Evolutionary conservation across 2,113 vertebrate species (phyloP).

Genomic region (Paratilapia polleni): DNA sequence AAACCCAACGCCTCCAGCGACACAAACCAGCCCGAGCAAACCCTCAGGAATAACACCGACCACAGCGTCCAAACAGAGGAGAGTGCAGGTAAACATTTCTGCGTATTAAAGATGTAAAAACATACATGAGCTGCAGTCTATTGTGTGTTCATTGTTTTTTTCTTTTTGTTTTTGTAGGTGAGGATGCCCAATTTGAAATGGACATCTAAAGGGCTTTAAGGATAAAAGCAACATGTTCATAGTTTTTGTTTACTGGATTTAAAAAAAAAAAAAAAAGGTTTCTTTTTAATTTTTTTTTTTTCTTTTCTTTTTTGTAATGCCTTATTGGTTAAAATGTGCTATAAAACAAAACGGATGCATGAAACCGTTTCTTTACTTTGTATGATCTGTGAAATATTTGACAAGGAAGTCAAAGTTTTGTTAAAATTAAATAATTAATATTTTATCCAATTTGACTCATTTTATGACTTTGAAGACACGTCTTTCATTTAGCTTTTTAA

Average conservation of each 20-base stretch:
- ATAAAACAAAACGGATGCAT: constrained; percentile 22
- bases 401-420: constrained; percentile 5
- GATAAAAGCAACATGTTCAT: constrained; percentile 11
- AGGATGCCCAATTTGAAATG: constrained; percentile 83
- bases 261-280: background rate
- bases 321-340: constrained; percentile 10
- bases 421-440: constrained; percentile 7
- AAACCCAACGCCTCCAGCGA: constrained; percentile 68
- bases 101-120: background rate
- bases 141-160: background rate
- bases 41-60: constrained; percentile 19
- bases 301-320: background rate
- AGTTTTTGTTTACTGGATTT: constrained; percentile 7
- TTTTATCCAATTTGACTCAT: constrained; percentile 17
- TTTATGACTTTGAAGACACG: background rate
- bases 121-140: background rate
- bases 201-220: constrained; percentile 73
- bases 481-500: background rate
- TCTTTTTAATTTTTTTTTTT: too few species aligned
- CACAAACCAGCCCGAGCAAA: constrained; percentile 64
- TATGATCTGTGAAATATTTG: constrained; percentile 19
- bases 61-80: constrained; percentile 77
- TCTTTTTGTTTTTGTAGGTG: constrained; percentile 54
- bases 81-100: constrained; percentile 52
- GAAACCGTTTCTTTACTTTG: background rate